Conservation (phyloP, 2,888 invertebrate species). For the Agrochola lota region DNA sequence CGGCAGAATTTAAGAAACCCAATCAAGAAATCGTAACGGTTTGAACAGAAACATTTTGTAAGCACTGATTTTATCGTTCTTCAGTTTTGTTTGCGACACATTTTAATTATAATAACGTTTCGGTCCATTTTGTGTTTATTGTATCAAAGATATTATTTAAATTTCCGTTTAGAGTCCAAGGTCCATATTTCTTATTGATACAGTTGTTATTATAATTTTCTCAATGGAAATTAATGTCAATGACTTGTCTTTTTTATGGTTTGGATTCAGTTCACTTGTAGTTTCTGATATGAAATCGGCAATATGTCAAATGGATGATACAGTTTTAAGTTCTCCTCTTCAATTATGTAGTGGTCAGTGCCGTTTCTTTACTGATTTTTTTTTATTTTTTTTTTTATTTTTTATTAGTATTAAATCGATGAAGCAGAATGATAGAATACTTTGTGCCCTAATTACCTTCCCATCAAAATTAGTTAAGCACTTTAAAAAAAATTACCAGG, state of each 20-base stretch:
- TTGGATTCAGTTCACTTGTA: not conserved
- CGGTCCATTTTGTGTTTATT: slow-evolving; percentile 58
- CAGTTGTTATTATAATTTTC: slow-evolving; percentile 8
- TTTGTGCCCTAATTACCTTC: too few relatives aligned
- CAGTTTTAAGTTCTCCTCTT: not conserved
- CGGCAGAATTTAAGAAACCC: slow-evolving; percentile 42
- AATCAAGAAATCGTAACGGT: slow-evolving; percentile 51
- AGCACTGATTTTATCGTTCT: slow-evolving; percentile 33
- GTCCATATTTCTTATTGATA: slow-evolving; percentile 39
- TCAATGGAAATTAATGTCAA: slow-evolving; percentile 34
- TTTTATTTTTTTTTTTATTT: too few relatives aligned
- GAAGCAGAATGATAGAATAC: too few relatives aligned
- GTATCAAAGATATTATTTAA: slow-evolving; percentile 46
- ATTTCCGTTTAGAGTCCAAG: slow-evolving; percentile 46
- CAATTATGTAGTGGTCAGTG: too few relatives aligned
- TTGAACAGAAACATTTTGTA: slow-evolving; percentile 45
- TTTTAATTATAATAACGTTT: slow-evolving; percentile 60
- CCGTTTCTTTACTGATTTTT: not conserved
- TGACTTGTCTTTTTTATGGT: slow-evolving; percentile 20
- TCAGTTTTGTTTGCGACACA: slow-evolving; percentile 57
- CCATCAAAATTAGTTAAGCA: too few relatives aligned
- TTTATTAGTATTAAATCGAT: too few relatives aligned
- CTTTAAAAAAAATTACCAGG: not conserved
- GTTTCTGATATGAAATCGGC: not conserved
- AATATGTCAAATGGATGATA: not conserved